These are phyloP conservation scores for Malthinus seriepunctatus DNA, from an alignment of 2,888 invertebrate species.

Conservation along the genomic window DNA sequence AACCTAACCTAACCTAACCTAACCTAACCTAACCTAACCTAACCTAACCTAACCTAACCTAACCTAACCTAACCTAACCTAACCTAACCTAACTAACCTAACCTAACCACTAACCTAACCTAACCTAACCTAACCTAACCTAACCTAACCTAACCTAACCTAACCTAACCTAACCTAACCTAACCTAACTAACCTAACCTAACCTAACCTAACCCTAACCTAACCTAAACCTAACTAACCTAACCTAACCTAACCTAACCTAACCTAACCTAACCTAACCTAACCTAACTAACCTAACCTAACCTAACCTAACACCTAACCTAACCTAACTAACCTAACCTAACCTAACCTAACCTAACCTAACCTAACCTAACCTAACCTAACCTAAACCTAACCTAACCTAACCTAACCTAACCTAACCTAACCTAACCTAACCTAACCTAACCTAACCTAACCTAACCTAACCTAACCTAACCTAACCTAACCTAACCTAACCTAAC, in stretches of 20 bases:
- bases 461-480: slow-evolving; percentile 21
- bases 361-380: slow-evolving; percentile 32
- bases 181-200: slow-evolving; percentile 9
- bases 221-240: slow-evolving; percentile 20
- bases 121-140: slow-evolving; percentile 8
- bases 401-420: slow-evolving; percentile 31
- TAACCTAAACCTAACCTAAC: slow-evolving; percentile 33
- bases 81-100: slow-evolving; percentile 9
- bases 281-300: slow-evolving; percentile 32
- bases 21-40: slow-evolving; percentile 12
- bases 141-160: slow-evolving; percentile 4
- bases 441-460: slow-evolving; percentile 19
- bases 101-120: slow-evolving; percentile 11
- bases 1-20: slow-evolving; percentile 14
- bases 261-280: slow-evolving; percentile 22
- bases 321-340: slow-evolving; percentile 32
- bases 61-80: slow-evolving; percentile 4
- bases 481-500: slow-evolving; percentile 30
- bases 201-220: slow-evolving; percentile 15
- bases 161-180: slow-evolving; percentile 8
- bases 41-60: slow-evolving; percentile 6
- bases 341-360: slow-evolving; percentile 33
- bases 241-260: slow-evolving; percentile 28
- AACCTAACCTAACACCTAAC: slow-evolving; percentile 30
- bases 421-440: slow-evolving; percentile 27